Evolutionary conservation across 2,888 invertebrate genomes (phyloP).

Genomic region (Drosophila nr. fundita): DNA sequence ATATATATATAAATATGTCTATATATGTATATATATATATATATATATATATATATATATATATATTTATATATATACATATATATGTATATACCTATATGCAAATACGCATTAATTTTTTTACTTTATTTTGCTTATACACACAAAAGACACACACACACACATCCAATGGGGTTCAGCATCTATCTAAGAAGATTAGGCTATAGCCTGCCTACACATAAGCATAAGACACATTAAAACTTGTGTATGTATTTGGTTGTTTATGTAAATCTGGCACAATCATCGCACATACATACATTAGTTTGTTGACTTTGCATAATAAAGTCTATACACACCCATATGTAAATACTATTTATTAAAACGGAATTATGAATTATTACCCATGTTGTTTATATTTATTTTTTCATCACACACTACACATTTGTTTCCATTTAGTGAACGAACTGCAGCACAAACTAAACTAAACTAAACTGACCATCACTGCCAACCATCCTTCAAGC

Average conservation of each 20-base stretch:
- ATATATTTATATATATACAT: too few species aligned
- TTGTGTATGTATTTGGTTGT: slow-evolving; percentile 20
- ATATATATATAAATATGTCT: slow-evolving; percentile 14
- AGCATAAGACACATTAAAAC: slow-evolving; percentile 40
- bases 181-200: slow-evolving; percentile 76
- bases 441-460: slow-evolving; percentile 15
- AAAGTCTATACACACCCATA: slow-evolving; percentile 30
- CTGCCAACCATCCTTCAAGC: slow-evolving; percentile 25
- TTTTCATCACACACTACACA: slow-evolving; percentile 27
- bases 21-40: background rate
- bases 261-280: slow-evolving; percentile 33
- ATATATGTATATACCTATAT: slow-evolving; percentile 26
- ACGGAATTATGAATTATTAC: slow-evolving; percentile 37
- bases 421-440: slow-evolving; percentile 23
- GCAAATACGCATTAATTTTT: slow-evolving; percentile 24
- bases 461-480: slow-evolving; percentile 52
- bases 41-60: slow-evolving; percentile 20
- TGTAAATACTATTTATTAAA: slow-evolving; percentile 28
- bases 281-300: slow-evolving; percentile 18
- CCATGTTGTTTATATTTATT: slow-evolving; percentile 43
- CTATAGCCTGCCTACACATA: slow-evolving; percentile 24
- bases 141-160: slow-evolving; percentile 28
- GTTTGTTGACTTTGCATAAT: slow-evolving; percentile 49
- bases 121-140: slow-evolving; percentile 68
- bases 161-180: slow-evolving; percentile 71